Evolutionary conservation across 2,888 invertebrate genomes (phyloP).

Genomic region (Drosophila nr. perissopoda): DNA sequence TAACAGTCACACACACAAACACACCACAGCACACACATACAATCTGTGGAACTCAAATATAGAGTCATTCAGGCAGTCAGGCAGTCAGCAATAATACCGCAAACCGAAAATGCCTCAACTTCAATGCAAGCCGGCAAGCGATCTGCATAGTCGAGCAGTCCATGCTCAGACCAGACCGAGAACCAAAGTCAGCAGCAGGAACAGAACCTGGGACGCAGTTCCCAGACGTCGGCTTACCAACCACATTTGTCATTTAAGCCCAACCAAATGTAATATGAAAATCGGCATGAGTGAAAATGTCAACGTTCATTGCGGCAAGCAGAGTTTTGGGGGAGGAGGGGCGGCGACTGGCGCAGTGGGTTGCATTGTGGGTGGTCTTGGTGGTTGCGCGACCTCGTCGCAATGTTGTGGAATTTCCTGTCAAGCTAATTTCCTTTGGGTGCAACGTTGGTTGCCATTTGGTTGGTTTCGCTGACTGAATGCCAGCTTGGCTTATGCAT

Average conservation of each 20-base stretch:
- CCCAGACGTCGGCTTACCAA: slow-evolving; percentile 72
- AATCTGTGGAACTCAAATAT: slow-evolving; percentile 28
- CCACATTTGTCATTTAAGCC: slow-evolving; percentile 78
- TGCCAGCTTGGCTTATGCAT: slow-evolving; percentile 37
- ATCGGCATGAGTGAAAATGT: slow-evolving; percentile 75
- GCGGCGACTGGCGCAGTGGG: slow-evolving; percentile 4
- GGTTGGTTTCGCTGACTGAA: slow-evolving; percentile 42
- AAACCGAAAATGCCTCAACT: slow-evolving; percentile 72
- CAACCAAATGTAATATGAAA: slow-evolving; percentile 78
- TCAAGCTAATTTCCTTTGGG: slow-evolving; percentile 83
- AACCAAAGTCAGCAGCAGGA: background rate
- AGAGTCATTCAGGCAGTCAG: slow-evolving; percentile 47
- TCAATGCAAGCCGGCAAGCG: slow-evolving; percentile 49
- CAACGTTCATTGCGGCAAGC: slow-evolving; percentile 65
- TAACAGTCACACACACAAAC: slow-evolving; percentile 6
- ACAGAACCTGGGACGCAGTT: background rate
- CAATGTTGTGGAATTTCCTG: slow-evolving; percentile 79
- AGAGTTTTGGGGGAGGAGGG: slow-evolving; percentile 18
- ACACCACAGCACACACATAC: slow-evolving; percentile 8
- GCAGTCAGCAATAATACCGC: slow-evolving; percentile 66
- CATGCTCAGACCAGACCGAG: background rate
- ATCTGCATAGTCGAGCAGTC: slow-evolving; percentile 30
- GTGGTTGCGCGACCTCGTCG: slow-evolving; percentile 52
- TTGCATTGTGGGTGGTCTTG: slow-evolving; percentile 21
- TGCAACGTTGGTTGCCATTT: slow-evolving; percentile 57